Evolutionary conservation across 2,113 vertebrate genomes (phyloP), one percentile per base, ranked within the genome.

Genomic region (Pituophis catenifer): DNA sequence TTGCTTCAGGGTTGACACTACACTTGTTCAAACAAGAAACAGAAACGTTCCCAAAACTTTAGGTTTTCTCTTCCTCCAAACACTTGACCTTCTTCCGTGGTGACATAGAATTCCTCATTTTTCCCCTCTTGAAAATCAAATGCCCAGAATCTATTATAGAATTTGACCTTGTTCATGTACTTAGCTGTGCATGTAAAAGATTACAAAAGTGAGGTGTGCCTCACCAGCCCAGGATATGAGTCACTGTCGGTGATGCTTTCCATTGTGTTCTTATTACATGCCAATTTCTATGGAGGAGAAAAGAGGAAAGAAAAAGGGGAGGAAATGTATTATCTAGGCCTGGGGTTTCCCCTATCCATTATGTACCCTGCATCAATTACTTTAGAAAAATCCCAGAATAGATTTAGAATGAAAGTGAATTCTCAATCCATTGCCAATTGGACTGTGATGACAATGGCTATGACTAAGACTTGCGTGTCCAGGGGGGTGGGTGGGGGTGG

Each of bases 201-300:
- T 8, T 65, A 91, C 44, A 95, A 58, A 81, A 90, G 89, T 0
- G 44, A 97, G 93, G 93, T 94, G 96, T 97, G 95, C 38, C 92
- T 55, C 94, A 93, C 94, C 93, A 97, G 95, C 89, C 55, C 97
- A 96, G 97, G 97, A 97, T 96, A 94, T 97, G 97, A 97, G 94
- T 97, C 97, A 97, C 75, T 94, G 94, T 89, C 94, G 75, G 87
- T 0, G 93, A 93, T 95, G 94, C 94, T 94, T 95, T 96, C 90
- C 93, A 96, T n/a, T 96, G 94, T 96, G 96, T 93, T 94, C 95
- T 95, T 94, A 95, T 95, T 96, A 93, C 15, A 0, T 95, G 93
- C 48, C 91, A 95, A 93, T 91, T 86, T 96, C 95, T 86, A 75
- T 93, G 29, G 92, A 59, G 55, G 48, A 8, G 3, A 89, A 8